Evolutionary conservation across 2,888 invertebrate species (phyloP).

Genomic region (Sepioteuthis lessoniana): DNA sequence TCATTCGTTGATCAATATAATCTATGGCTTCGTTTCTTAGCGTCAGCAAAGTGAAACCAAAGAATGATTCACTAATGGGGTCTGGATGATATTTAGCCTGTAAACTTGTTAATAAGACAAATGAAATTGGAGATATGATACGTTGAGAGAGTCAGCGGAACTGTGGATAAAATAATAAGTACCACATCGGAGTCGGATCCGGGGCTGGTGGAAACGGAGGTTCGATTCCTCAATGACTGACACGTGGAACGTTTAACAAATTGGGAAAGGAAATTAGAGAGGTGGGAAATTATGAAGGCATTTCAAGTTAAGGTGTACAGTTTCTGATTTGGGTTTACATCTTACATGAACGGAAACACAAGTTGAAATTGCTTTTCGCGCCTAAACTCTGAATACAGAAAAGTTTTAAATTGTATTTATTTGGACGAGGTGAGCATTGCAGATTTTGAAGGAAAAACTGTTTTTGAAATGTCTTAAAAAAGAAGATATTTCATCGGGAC

Average conservation of each 20-base stretch:
- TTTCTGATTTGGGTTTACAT: neutral
- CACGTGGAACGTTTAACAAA: neutral
- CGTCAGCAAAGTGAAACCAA: neutral
- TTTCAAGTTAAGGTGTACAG: neutral
- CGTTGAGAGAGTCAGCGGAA: neutral
- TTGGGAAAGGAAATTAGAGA: neutral
- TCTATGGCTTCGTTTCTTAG: neutral
- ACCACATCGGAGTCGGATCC: neutral
- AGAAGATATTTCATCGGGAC: too few species aligned
- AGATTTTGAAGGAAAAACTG: too few species aligned
- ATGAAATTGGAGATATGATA: neutral
- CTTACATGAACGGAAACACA: neutral
- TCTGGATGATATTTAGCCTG: neutral
- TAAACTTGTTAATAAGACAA: neutral
- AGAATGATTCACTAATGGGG: slow-evolving; percentile 33
- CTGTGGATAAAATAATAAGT: neutral
- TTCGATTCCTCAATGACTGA: neutral
- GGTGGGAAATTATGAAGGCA: neutral
- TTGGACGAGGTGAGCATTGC: neutral
- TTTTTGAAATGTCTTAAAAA: too few species aligned
- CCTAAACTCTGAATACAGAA: neutral
- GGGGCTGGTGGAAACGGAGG: neutral
- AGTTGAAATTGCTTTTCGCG: neutral
- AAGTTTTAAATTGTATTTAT: neutral
- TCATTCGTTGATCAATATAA: neutral